These are phyloP conservation scores for Danaus chrysippus DNA, from an alignment of 2,888 invertebrate genomes.

Conservation along the genomic window DNA sequence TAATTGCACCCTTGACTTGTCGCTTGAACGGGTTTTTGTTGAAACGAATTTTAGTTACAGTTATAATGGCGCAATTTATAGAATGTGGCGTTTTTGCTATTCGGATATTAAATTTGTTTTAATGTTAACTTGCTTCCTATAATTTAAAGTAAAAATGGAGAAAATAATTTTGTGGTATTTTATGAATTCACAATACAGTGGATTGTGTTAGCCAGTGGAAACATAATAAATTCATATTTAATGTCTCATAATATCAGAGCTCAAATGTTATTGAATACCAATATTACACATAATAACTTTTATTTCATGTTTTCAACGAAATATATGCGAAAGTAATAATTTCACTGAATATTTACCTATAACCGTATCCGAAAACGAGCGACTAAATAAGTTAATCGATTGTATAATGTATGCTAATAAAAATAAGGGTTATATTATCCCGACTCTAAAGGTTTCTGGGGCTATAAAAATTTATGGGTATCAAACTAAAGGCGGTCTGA, in stretches of 20 bases:
- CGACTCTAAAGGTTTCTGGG: constrained; percentile 38
- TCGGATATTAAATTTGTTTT: neutral
- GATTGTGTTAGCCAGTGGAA: constrained; percentile 6
- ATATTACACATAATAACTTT: constrained; percentile 4
- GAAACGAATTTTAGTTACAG: constrained; percentile 31
- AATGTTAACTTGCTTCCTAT: constrained; percentile 8
- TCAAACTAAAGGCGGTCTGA: constrained; percentile 43
- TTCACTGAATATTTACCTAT: constrained; percentile 6
- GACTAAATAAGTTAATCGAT: constrained; percentile 4
- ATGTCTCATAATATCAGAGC: neutral
- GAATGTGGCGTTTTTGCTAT: constrained; percentile 17
- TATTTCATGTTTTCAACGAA: constrained; percentile 1
- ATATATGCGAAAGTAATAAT: neutral
- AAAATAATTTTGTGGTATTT: no score
- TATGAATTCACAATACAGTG: no score
- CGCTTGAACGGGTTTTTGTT: constrained; percentile 33
- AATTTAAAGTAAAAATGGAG: neutral
- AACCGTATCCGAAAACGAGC: neutral
- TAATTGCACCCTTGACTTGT: constrained; percentile 64
- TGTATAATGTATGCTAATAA: constrained; percentile 1
- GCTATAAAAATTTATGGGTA: constrained; percentile 57
- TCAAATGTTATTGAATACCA: neutral
- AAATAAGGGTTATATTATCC: constrained; percentile 4
- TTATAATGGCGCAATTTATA: constrained; percentile 29
- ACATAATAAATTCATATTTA: constrained; percentile 1